These are phyloP conservation scores for Saguinus midas DNA, from an alignment of 2,113 vertebrate species.

Conservation along the genomic window DNA sequence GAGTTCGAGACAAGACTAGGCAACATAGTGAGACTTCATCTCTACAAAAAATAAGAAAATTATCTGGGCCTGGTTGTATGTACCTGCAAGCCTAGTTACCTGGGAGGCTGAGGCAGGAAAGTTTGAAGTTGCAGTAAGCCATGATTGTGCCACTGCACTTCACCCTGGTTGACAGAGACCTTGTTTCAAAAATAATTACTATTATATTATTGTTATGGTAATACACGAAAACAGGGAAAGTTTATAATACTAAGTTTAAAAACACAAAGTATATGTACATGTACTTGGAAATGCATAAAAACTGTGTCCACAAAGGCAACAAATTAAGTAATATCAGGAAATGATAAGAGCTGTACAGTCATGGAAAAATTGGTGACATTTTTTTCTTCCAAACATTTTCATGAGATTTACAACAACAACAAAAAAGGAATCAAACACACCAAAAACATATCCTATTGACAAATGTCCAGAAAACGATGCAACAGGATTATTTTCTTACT, in stretches of 20 bases:
- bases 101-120: no score
- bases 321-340: background rate
- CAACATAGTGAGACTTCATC: no score
- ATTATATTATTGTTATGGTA: background rate
- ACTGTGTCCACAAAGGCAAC: background rate
- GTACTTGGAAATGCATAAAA: background rate
- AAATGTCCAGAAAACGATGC: background rate
- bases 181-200: no score
- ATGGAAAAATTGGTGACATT: background rate
- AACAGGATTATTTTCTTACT: background rate
- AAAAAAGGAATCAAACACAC: conserved; percentile 11
- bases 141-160: no score
- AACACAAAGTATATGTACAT: background rate
- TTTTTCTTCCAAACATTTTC: background rate
- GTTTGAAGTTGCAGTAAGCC: no score
- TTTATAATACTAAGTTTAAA: conserved; percentile 21
- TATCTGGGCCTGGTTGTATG: no score
- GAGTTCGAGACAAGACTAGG: no score
- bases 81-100: no score
- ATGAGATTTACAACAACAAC: conserved; percentile 10
- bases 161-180: no score
- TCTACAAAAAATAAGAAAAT: no score
- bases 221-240: background rate
- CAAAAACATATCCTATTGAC: background rate
- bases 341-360: background rate